Evolutionary conservation across 2,113 vertebrate genomes (phyloP), one percentile per base, ranked within the genome.

Genomic region (Corvus hawaiiensis): DNA sequence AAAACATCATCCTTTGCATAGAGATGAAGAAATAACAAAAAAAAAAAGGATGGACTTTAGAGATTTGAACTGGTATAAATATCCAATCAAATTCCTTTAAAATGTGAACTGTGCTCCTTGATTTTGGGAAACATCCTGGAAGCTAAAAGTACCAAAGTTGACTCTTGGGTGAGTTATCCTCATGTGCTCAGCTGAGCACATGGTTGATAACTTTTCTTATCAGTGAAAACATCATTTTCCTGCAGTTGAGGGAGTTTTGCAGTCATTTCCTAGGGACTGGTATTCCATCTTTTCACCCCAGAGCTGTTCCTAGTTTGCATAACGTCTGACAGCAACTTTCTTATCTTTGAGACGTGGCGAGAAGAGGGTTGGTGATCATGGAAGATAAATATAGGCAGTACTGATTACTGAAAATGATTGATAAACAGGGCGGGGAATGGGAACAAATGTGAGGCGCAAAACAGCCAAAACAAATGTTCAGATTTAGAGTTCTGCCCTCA

Each of bases 401-500:
- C 35, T 4, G 35, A 87, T 75, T 12, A 74, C 52, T 54, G 81
- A 72, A 81, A 94, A 46, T 67, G 64, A 81, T 73, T 81, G 84
- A 96, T 94, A 82, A 91, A 84, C 12, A 52, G 66, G 76, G 33
- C 32, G 46, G 59, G 66, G 13, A 94, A 52, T 4, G 16, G 39
- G 55, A 84, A 71, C 37, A 33, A 90, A 73, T 23, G 64, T 9
- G 73, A 75, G 80, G 43, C 56, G 35, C 16, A 54, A 48, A 90
- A n/a, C 39, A 37, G 75, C 85, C 77, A 88, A 83, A 94, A 88
- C 72, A 93, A 95, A 94, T 35, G 72, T 19, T 95, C 84, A 69
- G 81, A 58, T 80, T 77, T 74, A 54, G 75, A 85, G 72, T 71
- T 90, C 37, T 93, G 85, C 58, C 82, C 94, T 92, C 79, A 62